Conservation (phyloP, 2,888 invertebrate genomes). For the Tyria jacobaeae region DNA sequence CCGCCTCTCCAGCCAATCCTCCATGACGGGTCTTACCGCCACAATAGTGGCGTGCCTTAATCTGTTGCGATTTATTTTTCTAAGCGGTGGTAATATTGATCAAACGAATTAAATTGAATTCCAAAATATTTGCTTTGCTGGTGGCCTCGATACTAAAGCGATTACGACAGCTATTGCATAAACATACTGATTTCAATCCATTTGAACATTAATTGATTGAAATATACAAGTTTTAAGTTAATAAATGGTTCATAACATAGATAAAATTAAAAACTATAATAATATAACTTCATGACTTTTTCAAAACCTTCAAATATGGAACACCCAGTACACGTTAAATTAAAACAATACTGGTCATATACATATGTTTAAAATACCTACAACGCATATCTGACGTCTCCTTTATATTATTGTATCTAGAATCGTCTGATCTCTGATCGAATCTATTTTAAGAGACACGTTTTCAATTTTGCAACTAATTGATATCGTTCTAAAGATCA, state of each 20-base stretch:
- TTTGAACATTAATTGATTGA: constrained; percentile 13
- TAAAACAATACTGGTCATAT: too few species aligned
- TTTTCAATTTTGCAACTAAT: neutral
- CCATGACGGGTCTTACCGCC: too few species aligned
- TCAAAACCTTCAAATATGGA: neutral
- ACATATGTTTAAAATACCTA: neutral
- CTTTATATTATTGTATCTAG: neutral
- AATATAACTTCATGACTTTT: too few species aligned
- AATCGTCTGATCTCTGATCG: neutral
- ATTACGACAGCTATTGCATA: constrained; percentile 19
- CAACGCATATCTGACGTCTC: neutral
- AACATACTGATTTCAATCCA: constrained; percentile 8
- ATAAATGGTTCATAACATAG: constrained; percentile 9
- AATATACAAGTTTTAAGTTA: constrained; percentile 8
- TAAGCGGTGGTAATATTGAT: neutral
- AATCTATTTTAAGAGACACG: neutral
- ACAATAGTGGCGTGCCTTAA: too few species aligned
- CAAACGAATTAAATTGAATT: constrained; percentile 4
- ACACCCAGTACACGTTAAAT: too few species aligned
- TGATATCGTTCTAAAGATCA: constrained; percentile 17
- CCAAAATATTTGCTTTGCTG: constrained; percentile 8
- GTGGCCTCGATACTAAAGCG: constrained; percentile 9
- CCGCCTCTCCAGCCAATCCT: too few species aligned
- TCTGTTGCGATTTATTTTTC: neutral
- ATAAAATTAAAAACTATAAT: neutral